Evolutionary conservation across 2,113 vertebrate species (phyloP).

Genomic region (Copsychus sechellarum): DNA sequence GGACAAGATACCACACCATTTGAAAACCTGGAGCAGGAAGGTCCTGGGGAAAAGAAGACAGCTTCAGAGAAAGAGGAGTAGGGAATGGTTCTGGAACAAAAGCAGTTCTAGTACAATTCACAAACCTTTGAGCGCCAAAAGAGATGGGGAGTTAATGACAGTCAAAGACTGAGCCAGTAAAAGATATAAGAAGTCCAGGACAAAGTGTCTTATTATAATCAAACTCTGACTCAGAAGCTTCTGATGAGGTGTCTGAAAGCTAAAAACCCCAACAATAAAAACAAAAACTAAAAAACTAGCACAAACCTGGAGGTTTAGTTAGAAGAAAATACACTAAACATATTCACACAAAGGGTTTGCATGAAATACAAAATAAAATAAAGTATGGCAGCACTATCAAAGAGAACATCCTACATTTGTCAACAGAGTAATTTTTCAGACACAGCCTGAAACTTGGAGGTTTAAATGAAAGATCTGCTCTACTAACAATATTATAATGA

Average conservation of each 20-base stretch:
- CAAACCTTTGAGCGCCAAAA: not conserved
- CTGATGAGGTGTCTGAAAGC: not conserved
- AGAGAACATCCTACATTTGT: not conserved
- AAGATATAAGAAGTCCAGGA: not conserved
- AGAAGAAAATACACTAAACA: not conserved
- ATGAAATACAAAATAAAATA: not conserved
- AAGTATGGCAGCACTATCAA: not conserved
- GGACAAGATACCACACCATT: not conserved
- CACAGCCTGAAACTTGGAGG: not conserved
- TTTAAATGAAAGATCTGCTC: not conserved
- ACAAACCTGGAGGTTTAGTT: not conserved
- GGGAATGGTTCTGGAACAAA: fast-evolving
- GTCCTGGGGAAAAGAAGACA: not conserved
- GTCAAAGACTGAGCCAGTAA: not conserved
- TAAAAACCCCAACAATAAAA: not conserved
- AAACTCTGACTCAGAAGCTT: not conserved
- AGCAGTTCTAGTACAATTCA: not conserved
- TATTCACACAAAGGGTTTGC: not conserved
- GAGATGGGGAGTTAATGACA: not conserved
- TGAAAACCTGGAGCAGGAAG: not conserved
- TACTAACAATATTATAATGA: not conserved
- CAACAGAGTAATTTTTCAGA: not conserved
- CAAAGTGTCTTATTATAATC: not conserved
- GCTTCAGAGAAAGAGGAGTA: not conserved
- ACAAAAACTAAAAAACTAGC: not conserved